A percentile compares a stretch with the other conserved stretches of the same genome.
Evolutionary conservation across 2,888 invertebrate genomes (phyloP).

Genomic region (Yponomeuta evonymella): DNA sequence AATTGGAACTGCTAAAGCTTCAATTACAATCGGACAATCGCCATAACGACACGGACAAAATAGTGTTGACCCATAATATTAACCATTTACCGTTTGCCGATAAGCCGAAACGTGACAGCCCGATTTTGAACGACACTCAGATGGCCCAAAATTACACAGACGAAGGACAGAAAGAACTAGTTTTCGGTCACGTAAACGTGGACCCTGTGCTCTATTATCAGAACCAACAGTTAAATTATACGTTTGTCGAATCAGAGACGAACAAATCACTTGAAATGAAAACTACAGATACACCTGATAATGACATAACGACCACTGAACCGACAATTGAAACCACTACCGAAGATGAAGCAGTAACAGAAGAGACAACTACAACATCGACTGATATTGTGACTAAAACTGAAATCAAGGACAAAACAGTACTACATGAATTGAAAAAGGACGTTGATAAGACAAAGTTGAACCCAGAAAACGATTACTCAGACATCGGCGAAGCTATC

Average conservation of each 20-base stretch:
- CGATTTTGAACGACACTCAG: conserved; percentile 43
- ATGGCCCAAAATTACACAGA: conserved; percentile 38
- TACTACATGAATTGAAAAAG: conserved; percentile 40
- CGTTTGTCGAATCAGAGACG: not conserved
- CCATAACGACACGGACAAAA: conserved; percentile 30
- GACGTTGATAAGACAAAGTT: conserved; percentile 53
- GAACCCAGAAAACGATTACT: conserved; percentile 66
- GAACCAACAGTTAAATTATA: conserved; percentile 26
- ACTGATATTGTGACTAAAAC: conserved; percentile 8
- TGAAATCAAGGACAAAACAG: conserved; percentile 26
- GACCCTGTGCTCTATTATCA: conserved; percentile 53
- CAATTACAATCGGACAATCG: conserved; percentile 36
- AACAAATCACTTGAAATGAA: not conserved
- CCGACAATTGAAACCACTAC: conserved; percentile 1
- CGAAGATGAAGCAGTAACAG: not conserved
- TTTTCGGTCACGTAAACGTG: conserved; percentile 63
- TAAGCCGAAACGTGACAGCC: conserved; percentile 67
- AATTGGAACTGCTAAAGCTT: conserved; percentile 58
- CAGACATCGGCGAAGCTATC: conserved; percentile 68
- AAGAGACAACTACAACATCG: conserved; percentile 6
- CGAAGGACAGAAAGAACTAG: conserved; percentile 62
- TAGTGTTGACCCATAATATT: conserved; percentile 46
- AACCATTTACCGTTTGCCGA: conserved; percentile 49
- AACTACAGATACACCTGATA: not conserved
- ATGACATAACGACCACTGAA: conserved; percentile 4